Percentiles rank a stretch among this genome's conserved stretches.
These are phyloP conservation scores for Cynoglossus semilaevis DNA, from an alignment of 2,113 vertebrate genomes.

Conservation along the genomic window DNA sequence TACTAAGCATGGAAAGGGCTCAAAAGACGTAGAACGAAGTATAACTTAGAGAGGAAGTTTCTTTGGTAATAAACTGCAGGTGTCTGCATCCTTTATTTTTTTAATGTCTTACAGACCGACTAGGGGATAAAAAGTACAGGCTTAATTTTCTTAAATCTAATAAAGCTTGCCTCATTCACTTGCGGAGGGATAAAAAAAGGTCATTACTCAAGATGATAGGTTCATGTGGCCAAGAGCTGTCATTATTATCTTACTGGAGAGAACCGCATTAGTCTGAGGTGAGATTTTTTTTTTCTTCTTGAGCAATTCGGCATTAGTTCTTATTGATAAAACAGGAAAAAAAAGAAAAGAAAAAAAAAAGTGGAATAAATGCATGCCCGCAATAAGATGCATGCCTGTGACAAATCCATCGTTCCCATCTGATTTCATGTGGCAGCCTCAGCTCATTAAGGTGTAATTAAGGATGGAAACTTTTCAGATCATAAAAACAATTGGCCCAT, in stretches of 20 bases:
- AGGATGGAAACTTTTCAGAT: slow-evolving; percentile 29
- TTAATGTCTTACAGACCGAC: slow-evolving; percentile 2
- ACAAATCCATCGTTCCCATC: slow-evolving; percentile 48
- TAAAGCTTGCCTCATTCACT: slow-evolving; percentile 9
- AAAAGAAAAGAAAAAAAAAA: slow-evolving; percentile 47
- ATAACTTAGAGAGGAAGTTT: background rate
- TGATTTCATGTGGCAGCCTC: slow-evolving; percentile 38
- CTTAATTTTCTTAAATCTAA: no score
- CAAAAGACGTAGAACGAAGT: slow-evolving; percentile 1
- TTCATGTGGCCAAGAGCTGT: slow-evolving; percentile 35
- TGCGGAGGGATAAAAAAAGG: background rate
- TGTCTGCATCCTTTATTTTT: slow-evolving; percentile 18
- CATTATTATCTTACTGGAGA: slow-evolving; percentile 40
- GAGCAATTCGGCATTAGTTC: background rate
- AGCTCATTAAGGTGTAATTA: slow-evolving; percentile 46
- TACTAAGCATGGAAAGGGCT: no score
- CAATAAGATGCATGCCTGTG: slow-evolving; percentile 42
- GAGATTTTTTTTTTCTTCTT: slow-evolving; percentile 4
- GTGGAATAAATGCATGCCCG: no score
- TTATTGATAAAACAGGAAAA: background rate
- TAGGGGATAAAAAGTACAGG: slow-evolving; percentile 7
- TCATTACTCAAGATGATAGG: slow-evolving; percentile 14
- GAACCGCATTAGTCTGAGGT: slow-evolving; percentile 47
- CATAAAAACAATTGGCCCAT: slow-evolving; percentile 4
- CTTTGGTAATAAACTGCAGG: slow-evolving; percentile 37